Base-by-base conservation (phyloP, 35 echinoderm and acorn worm species). In the Stichopus chloronotus region DNA sequence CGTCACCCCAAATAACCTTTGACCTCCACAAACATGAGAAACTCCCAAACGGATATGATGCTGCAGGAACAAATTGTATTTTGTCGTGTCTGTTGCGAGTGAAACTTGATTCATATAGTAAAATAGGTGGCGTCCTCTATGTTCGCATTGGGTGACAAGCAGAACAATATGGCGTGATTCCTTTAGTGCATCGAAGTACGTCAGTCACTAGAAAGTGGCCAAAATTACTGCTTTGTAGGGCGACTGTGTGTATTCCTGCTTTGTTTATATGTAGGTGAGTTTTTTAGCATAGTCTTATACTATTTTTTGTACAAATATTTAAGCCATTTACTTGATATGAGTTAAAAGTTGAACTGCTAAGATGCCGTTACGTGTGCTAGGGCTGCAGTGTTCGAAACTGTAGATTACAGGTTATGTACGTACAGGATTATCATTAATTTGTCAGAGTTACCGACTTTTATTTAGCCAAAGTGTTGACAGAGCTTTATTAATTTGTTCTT, bases 241-340 rank as follows among this genome's bases (percentile, higher is more conserved):
- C 71, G 71, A 76, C 71, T 76, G 11, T 76, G 71, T 76, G 71
- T 76, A 4, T n/a, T 76, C 71, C 4, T 76, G 71, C 4, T 76
- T 76, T 76, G 71, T 4, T 76, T 76, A 76, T 4, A 76, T 76
- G 71, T 76, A 76, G 71, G 71, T 76, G 71, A 76, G 71, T 76
- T 76, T 76, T 76, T 4, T 76, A 76, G 71, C 24, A 12, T 76
- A n/a, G 71, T 76, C 71, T 5, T 4, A 76, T 76, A 76, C 71
- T 76, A 12, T 76, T 76, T 76, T 76, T 4, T 68, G 71, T 5
- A 14, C 71, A 23, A 76, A 5, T n/a, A n/a, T 4, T 76, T n/a
- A 14, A 12, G 71, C 4, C 16, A 23, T 76, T 5, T 76, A 4
- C 71, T 76, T 4, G 71, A 12, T 76, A 76, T 76, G 71, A 76